Evolutionary conservation across 2,113 vertebrate species (phyloP), one percentile per base, ranked within the genome.

Genomic region (Seriola rivoliana): DNA sequence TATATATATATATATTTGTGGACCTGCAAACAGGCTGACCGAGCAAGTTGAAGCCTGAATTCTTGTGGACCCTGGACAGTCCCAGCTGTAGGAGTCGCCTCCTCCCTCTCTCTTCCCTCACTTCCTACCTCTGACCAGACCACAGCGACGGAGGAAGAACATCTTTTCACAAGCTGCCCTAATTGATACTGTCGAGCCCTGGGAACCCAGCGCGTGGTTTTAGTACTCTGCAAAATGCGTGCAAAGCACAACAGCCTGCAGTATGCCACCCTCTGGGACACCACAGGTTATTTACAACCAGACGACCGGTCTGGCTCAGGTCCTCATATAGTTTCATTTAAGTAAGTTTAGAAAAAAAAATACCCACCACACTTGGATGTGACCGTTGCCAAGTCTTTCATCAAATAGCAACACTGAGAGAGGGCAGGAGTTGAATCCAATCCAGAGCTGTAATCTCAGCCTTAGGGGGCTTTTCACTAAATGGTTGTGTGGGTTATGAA

Each of bases 271-370:
- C 88, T 90, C 84, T 85, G 90, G 84, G 90, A 93, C 89, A 82
- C 82, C 87, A 71, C 89, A 84, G 80, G 87, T 90, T 92, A 89
- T 93, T 90, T 90, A 89, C 89, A 88, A 85, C 78, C 81, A 90
- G 86, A 86, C 82, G 4, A 65, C 54, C 84, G 50, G 78, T 91
- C 90, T 90, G 78, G 69, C 63, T 38, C 85, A 78, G 79, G 83
- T 84, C 77, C 71, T 82, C 38, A n/a, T 77, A 76, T 77, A 83
- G 58, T 85, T 90, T 86, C 59, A 66, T 82, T 84, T 85, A 89
- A 86, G 74, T 78, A 75, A 76, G 82, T 70, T 54, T 9, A 19
- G 68, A 54, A 67, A 84, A 40, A 65, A 2, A 40, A 65, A 71
- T 64, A 68, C 42, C 12, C 32, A 84, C 80, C 75, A 3, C 85